Evolutionary conservation across 2,797 vertebrate genomes (phyloP), one percentile per base, ranked within the genome.

Genomic region (Neostethus bicornis): DNA sequence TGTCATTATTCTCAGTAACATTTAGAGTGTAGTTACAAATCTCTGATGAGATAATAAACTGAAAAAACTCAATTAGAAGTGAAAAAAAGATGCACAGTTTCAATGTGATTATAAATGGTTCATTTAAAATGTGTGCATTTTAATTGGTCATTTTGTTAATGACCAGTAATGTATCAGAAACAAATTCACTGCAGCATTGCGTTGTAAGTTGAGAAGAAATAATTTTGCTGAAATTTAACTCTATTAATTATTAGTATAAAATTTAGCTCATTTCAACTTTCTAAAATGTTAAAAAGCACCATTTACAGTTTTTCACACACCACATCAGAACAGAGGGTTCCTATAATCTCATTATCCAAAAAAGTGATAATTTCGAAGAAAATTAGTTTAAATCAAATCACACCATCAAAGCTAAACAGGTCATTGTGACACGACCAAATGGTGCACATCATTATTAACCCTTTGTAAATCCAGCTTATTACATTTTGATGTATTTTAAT

Each of bases 401-500:
- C 21, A 25, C 47, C 85, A 81, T 87, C 49, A 69, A 29, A 58
- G 52, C 87, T 85, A 81, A 47, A 61, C 57, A 62, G 52, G 51
- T 51, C 28, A 41, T 19, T 54, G 79, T 81, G 77, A 83, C 86
- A 81, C 70, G 32, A 63, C 67, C 7, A 16, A 83, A 73, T 16
- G 58, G 46, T 13, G 43, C 45, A 20, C 47, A 44, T 46, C 82
- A 86, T 86, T 70, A 80, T 64, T 87, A 72, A 83, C 66, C 44
- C 66, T 51, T 65, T 80, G 66, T 44, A 79, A 82, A 87, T 80
- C 64, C 26, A 68, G 21, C 87, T 89, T 70, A 73, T 81, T 76
- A 48, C 41, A 45, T 65, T 79, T 66, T 52, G 16, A 88, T 85
- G 80, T 28, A 66, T 69, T 88, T 82, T 81, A 16, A 5, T 37